Evolutionary conservation across 2,888 invertebrate genomes (phyloP).

Genomic region (Conchocele bisecta): DNA sequence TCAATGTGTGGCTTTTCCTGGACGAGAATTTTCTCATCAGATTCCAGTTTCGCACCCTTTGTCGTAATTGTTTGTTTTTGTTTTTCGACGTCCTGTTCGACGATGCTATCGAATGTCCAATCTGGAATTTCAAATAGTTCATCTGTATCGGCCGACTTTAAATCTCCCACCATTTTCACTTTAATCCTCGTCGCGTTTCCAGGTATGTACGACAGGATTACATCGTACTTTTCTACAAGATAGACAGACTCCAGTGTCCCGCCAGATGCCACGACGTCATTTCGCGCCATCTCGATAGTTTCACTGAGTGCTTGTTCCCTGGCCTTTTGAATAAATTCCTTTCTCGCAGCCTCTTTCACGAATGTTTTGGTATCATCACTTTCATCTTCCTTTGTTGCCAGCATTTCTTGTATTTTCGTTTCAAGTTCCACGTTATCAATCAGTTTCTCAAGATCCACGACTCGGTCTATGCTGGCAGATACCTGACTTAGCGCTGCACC

Average conservation of each 20-base stretch:
- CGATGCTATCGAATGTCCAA: not conserved
- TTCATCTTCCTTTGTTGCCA: not conserved
- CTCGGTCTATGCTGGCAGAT: slow-evolving; percentile 67
- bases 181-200: slow-evolving; percentile 75
- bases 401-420: not conserved
- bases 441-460: slow-evolving; percentile 63
- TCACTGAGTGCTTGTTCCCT: slow-evolving; percentile 52
- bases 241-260: slow-evolving; percentile 53
- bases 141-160: slow-evolving; percentile 33
- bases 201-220: slow-evolving; percentile 75
- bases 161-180: slow-evolving; percentile 74
- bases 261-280: slow-evolving; percentile 44
- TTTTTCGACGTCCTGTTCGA: not conserved
- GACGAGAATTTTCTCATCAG: slow-evolving; percentile 9
- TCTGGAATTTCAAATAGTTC: too few species aligned
- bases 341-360: slow-evolving; percentile 41
- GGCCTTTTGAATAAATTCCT: slow-evolving; percentile 57
- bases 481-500: slow-evolving; percentile 81
- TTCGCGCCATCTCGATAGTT: slow-evolving; percentile 31
- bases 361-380: not conserved
- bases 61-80: slow-evolving; percentile 52
- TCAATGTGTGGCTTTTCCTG: slow-evolving; percentile 58
- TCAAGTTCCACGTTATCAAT: slow-evolving; percentile 47
- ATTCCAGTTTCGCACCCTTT: slow-evolving; percentile 41
- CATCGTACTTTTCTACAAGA: slow-evolving; percentile 67